Evolutionary conservation across 2,113 vertebrate species (phyloP).

Genomic region (Amphiprion ocellaris): DNA sequence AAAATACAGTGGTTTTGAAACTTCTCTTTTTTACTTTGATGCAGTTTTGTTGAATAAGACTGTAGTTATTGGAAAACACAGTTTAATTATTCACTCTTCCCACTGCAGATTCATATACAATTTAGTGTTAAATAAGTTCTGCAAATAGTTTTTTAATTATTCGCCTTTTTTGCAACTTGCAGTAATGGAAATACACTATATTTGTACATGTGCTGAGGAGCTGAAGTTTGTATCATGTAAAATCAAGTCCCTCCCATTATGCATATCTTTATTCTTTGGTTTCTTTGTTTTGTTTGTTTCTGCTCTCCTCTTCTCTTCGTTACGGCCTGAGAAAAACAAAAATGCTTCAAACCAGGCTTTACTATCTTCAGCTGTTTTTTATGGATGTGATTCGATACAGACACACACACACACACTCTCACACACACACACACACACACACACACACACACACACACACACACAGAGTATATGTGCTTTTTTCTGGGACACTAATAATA

Average conservation of each 20-base stretch:
- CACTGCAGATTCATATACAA: too few relatives aligned
- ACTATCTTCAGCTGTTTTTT: constrained; percentile 10
- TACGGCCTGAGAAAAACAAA: constrained; percentile 1
- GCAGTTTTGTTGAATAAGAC: too few relatives aligned
- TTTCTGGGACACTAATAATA: constrained; percentile 6
- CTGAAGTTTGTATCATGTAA: not conserved
- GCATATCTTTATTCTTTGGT: not conserved
- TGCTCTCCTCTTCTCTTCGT: not conserved
- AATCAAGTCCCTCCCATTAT: not conserved
- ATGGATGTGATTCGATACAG: constrained; percentile 10
- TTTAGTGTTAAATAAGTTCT: too few relatives aligned
- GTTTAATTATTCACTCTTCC: too few relatives aligned
- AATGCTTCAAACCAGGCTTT: constrained; percentile 8
- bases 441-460: not conserved
- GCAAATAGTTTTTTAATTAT: too few relatives aligned
- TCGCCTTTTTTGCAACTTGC: too few relatives aligned
- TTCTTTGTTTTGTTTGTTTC: not conserved
- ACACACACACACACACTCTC: not conserved
- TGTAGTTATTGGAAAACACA: too few relatives aligned
- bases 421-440: not conserved
- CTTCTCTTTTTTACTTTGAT: too few relatives aligned
- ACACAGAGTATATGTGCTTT: constrained; percentile 1
- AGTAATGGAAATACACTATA: too few relatives aligned
- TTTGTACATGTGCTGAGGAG: too few relatives aligned
- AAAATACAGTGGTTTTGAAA: too few relatives aligned